Percentiles rank a stretch among this genome's conserved stretches.
Conservation (phyloP, 2,113 vertebrate species). For the Sturnus vulgaris region DNA sequence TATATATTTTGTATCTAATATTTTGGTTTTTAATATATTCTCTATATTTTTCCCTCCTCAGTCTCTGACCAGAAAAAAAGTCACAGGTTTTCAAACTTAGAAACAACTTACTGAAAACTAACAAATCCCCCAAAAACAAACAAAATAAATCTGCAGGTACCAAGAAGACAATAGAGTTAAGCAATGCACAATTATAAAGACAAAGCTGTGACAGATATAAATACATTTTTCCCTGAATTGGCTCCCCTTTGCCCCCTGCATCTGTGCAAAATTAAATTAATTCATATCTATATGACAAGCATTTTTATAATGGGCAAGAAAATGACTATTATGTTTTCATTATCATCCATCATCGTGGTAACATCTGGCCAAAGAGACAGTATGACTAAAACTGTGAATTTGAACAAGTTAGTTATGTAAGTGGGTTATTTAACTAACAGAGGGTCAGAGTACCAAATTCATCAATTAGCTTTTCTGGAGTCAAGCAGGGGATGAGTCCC, state of each 20-base stretch:
- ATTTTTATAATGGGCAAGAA: slow-evolving; percentile 10
- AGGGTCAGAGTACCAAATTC: background rate
- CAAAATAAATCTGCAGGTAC: background rate
- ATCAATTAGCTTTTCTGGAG: background rate
- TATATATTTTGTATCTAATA: background rate
- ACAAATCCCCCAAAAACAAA: background rate
- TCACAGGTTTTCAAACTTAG: background rate
- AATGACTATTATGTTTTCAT: background rate
- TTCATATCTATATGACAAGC: background rate
- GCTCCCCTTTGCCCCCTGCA: background rate
- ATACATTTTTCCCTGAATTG: background rate
- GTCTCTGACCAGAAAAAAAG: background rate
- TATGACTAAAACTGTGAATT: background rate
- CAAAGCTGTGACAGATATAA: background rate
- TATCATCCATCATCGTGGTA: background rate
- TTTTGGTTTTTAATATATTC: background rate
- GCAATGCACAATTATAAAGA: background rate
- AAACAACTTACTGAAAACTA: background rate
- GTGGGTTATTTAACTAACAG: slow-evolving; percentile 21
- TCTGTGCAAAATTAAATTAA: slow-evolving; percentile 34
- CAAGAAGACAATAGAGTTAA: background rate
- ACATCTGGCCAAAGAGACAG: slow-evolving; percentile 2
- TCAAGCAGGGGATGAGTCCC: background rate
- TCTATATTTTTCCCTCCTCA: background rate
- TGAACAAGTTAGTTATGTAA: slow-evolving; percentile 12